Evolutionary conservation across 30 jellyfish, hydroid and myxozoan species (phyloP).

Genomic region (Aurelia sp.): DNA sequence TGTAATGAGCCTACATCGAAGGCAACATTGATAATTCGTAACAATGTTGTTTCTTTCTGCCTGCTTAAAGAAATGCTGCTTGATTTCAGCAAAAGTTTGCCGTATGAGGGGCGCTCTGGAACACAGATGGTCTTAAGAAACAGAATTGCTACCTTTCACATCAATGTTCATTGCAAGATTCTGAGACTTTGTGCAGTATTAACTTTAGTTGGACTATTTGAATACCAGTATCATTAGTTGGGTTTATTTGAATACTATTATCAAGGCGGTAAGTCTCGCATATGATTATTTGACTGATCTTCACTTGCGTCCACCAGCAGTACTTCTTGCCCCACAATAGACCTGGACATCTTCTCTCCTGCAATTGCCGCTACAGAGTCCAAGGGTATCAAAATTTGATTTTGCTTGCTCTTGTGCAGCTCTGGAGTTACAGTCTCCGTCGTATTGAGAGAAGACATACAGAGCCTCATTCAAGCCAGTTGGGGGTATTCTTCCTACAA

Average conservation of each 20-base stretch:
- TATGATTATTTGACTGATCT: slow-evolving; percentile 28
- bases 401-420: slow-evolving; percentile 61
- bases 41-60: too few relatives aligned
- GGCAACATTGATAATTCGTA: too few relatives aligned
- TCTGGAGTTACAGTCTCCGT: slow-evolving; percentile 69
- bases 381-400: neutral
- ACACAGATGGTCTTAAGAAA: too few relatives aligned
- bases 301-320: slow-evolving; percentile 66
- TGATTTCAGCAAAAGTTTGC: too few relatives aligned
- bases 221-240: slow-evolving; percentile 23
- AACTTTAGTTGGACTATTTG: too few relatives aligned
- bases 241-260: slow-evolving; percentile 43
- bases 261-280: slow-evolving; percentile 16
- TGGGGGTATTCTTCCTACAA: slow-evolving; percentile 65
- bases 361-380: slow-evolving; percentile 19
- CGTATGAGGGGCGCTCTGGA: too few relatives aligned
- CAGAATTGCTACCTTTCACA: too few relatives aligned
- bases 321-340: slow-evolving; percentile 65
- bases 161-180: too few relatives aligned
- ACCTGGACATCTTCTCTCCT: slow-evolving; percentile 16
- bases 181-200: too few relatives aligned
- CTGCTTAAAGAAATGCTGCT: too few relatives aligned
- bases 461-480: slow-evolving; percentile 43
- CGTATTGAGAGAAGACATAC: slow-evolving; percentile 18
- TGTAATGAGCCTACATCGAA: too few relatives aligned